A percentile compares a stretch with the other conserved stretches of the same genome.
These are phyloP conservation scores for Oncorhynchus keta DNA, from an alignment of 2,113 vertebrate genomes.

Conservation along the genomic window DNA sequence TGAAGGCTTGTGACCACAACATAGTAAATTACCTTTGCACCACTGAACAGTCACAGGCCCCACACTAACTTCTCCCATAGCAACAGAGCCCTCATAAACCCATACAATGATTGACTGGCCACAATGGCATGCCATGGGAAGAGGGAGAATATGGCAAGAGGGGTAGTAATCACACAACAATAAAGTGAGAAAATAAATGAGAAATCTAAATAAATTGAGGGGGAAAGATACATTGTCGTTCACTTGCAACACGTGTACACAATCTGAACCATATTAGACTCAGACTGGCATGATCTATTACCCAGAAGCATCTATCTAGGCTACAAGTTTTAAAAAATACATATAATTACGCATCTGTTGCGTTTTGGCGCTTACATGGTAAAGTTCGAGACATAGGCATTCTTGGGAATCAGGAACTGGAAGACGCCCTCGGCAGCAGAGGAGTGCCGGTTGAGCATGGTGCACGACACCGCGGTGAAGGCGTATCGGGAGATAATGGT, in stretches of 20 bases:
- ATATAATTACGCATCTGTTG: background rate
- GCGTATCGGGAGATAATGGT: constrained; percentile 93
- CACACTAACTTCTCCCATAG: constrained; percentile 34
- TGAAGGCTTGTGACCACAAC: constrained; percentile 7
- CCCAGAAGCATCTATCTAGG: too few relatives aligned
- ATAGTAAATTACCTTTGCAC: constrained; percentile 11
- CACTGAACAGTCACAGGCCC: constrained; percentile 8
- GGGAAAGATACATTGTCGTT: too few relatives aligned
- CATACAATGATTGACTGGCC: constrained; percentile 4
- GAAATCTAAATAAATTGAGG: too few relatives aligned
- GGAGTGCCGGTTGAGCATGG: constrained; percentile 86
- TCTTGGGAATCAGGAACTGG: constrained; percentile 84
- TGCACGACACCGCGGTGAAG: constrained; percentile 89
- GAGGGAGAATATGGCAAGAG: background rate
- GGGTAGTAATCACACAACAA: too few relatives aligned
- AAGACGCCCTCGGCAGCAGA: constrained; percentile 82
- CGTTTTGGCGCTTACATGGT: constrained; percentile 83
- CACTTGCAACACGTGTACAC: too few relatives aligned
- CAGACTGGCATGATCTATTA: too few relatives aligned
- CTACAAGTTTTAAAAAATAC: too few relatives aligned
- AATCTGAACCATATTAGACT: too few relatives aligned
- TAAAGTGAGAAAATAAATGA: too few relatives aligned
- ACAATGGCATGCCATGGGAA: background rate
- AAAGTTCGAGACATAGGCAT: constrained; percentile 91
- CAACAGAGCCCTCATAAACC: constrained; percentile 38